Percentiles rank a stretch among this genome's conserved stretches.
phyloP scores from a whole-genome alignment of 2,888 invertebrate species.

The Perdita meconis region DNA sequence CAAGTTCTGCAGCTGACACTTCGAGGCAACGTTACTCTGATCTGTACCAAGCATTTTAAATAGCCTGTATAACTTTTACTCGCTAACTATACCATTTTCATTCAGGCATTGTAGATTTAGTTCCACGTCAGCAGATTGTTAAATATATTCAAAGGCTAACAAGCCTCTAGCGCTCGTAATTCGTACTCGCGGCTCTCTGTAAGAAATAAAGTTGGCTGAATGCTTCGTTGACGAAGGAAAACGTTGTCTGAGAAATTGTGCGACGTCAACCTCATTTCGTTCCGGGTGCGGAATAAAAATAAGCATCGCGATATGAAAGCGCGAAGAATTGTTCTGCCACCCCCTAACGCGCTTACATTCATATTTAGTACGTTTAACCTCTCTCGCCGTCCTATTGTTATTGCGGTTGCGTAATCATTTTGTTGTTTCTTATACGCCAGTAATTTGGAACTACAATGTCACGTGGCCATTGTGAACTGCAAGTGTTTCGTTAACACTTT shows the following conservation, averaged over 20 bases:
- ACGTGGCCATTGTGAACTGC: neutral
- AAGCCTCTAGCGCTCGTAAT: conserved; percentile 43
- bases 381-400: neutral
- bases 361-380: conserved; percentile 8
- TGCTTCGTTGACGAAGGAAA: conserved; percentile 32
- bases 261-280: conserved; percentile 43
- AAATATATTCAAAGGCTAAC: conserved; percentile 26
- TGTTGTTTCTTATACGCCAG: neutral
- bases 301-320: conserved; percentile 39
- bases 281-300: conserved; percentile 24
- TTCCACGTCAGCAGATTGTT: neutral
- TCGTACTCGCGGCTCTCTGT: conserved; percentile 16
- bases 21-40: too few species aligned
- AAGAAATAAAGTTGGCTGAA: conserved; percentile 34
- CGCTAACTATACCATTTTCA: neutral
- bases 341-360: neutral
- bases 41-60: too few species aligned
- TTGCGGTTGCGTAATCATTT: conserved; percentile 1
- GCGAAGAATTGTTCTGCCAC: conserved; percentile 21
- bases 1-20: too few species aligned
- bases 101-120: too few species aligned
- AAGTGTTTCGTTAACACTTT: neutral
- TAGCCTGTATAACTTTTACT: neutral
- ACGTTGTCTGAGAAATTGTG: conserved; percentile 42
- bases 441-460: neutral